phyloP scores from a whole-genome alignment of 2,113 vertebrate species.

The Scomber colias region DNA sequence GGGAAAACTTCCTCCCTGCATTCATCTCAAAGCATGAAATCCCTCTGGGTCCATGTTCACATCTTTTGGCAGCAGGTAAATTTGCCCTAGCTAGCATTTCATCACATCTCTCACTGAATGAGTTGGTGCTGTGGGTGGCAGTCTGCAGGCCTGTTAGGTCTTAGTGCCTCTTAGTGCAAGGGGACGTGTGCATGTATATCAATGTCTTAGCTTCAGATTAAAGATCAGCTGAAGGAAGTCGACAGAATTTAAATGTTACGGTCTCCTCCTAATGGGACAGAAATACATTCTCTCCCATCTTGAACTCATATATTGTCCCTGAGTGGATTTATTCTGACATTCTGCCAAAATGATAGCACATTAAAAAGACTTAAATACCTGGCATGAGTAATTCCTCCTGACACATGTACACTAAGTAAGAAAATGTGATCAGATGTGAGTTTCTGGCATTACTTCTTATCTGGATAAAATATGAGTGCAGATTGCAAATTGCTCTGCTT shows the following conservation, averaged over 20 bases:
- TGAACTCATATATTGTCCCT: neutral
- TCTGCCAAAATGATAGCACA: neutral
- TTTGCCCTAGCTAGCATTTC: constrained; percentile 34
- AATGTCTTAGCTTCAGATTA: neutral
- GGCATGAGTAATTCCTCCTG: neutral
- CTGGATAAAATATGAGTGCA: constrained; percentile 33
- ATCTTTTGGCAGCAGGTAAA: constrained; percentile 53
- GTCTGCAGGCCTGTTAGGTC: constrained; percentile 15
- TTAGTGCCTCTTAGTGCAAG: neutral
- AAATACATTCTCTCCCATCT: neutral
- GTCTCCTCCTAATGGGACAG: neutral
- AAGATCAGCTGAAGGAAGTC: constrained; percentile 8
- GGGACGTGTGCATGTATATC: constrained; percentile 1
- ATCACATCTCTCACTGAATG: constrained; percentile 28
- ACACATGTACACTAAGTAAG: neutral
- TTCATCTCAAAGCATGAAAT: constrained; percentile 49
- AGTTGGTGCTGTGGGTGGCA: constrained; percentile 39
- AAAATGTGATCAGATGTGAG: constrained; percentile 6
- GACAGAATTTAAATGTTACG: neutral
- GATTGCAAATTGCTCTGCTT: neutral
- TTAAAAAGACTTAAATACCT: neutral
- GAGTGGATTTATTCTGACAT: constrained; percentile 5
- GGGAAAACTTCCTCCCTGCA: constrained; percentile 29
- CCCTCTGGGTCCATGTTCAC: constrained; percentile 35
- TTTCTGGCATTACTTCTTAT: constrained; percentile 14